Evolutionary conservation across 2,888 invertebrate genomes (phyloP).

Genomic region (Polylopha cassiicola): DNA sequence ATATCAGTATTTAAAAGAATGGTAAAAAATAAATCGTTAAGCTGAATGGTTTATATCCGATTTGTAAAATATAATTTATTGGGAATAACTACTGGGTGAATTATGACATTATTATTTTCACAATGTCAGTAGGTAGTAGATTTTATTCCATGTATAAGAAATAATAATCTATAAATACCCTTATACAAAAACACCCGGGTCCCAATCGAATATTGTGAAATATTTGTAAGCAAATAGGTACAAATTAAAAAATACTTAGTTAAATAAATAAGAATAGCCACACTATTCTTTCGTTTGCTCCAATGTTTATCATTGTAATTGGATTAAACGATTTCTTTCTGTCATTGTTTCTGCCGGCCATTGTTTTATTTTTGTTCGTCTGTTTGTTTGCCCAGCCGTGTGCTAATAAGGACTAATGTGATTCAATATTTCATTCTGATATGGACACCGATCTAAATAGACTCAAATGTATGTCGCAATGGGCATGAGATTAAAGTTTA

Average conservation of each 20-base stretch:
- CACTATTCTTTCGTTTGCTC: slow-evolving; percentile 28
- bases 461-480: slow-evolving; percentile 16
- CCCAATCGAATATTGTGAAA: too few relatives aligned
- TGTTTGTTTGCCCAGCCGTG: slow-evolving; percentile 42
- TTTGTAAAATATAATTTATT: too few relatives aligned
- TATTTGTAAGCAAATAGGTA: not conserved
- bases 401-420: slow-evolving; percentile 70
- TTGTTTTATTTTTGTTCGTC: slow-evolving; percentile 59
- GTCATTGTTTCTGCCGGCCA: slow-evolving; percentile 66
- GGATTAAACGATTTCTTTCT: slow-evolving; percentile 73
- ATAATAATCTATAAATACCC: too few relatives aligned
- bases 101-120: too few relatives aligned
- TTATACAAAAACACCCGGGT: too few relatives aligned
- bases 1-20: too few relatives aligned
- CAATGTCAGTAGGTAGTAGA: too few relatives aligned
- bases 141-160: too few relatives aligned
- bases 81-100: slow-evolving; percentile 36
- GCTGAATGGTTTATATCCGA: too few relatives aligned
- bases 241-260: not conserved
- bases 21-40: too few relatives aligned
- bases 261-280: slow-evolving; percentile 47
- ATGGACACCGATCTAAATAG: slow-evolving; percentile 34
- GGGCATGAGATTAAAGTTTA: slow-evolving; percentile 6
- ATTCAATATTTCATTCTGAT: slow-evolving; percentile 67
- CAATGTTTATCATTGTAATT: slow-evolving; percentile 66